Conservation (phyloP, 2,888 invertebrate genomes). For the Drosophila putrida region DNA sequence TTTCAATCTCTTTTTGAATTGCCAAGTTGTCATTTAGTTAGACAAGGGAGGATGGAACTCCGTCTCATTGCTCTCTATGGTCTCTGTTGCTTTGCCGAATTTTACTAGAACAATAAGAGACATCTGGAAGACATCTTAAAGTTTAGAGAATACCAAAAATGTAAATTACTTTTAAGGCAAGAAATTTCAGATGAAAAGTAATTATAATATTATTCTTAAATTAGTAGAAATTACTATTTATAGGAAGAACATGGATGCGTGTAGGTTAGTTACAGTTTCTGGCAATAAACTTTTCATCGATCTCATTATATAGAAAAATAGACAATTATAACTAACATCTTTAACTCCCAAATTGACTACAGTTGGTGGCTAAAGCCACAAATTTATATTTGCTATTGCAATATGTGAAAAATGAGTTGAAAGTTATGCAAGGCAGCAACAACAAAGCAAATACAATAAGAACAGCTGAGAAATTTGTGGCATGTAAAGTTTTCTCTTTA, state of each 20-base stretch:
- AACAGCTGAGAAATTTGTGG: conserved; percentile 29
- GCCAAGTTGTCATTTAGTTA: conserved; percentile 41
- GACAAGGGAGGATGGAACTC: background rate
- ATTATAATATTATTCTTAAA: background rate
- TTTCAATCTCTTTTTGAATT: conserved; percentile 48
- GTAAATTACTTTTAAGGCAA: background rate
- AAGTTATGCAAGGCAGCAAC: conserved; percentile 45
- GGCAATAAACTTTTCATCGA: background rate
- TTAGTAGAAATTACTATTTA: background rate
- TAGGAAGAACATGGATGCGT: background rate
- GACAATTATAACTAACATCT: too few species aligned
- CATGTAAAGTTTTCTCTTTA: conserved; percentile 39
- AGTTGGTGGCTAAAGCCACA: conserved; percentile 8
- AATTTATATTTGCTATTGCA: conserved; percentile 11
- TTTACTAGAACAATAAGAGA: conserved; percentile 32
- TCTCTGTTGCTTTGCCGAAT: conserved; percentile 25
- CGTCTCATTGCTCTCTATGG: conserved; percentile 5
- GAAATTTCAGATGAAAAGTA: background rate
- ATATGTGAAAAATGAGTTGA: conserved; percentile 50
- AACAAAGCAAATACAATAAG: conserved; percentile 9
- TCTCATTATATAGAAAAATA: too few species aligned
- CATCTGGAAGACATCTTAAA: conserved; percentile 25
- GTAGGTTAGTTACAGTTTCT: background rate
- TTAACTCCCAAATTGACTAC: background rate
- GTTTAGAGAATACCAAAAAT: conserved; percentile 10